These are phyloP conservation scores for Vulpes lagopus DNA, from an alignment of 2,113 vertebrate genomes.

Conservation along the genomic window DNA sequence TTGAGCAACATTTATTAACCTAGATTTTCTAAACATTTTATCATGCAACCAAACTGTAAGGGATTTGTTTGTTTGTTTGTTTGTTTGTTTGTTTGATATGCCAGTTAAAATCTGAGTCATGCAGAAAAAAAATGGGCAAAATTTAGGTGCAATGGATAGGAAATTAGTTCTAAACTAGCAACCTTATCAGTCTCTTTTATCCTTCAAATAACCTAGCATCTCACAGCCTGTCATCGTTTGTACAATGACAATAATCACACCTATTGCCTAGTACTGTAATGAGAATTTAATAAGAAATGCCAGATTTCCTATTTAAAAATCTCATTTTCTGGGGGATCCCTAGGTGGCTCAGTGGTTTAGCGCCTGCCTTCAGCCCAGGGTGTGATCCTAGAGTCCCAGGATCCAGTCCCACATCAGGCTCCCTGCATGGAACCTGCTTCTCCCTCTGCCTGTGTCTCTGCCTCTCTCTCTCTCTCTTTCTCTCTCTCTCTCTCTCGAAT, in stretches of 20 bases:
- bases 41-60: background rate
- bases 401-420: no score
- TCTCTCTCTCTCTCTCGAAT: no score
- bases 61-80: background rate
- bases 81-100: background rate
- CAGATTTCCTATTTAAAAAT: constrained; percentile 1
- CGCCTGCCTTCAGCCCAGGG: no score
- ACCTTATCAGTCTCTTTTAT: background rate
- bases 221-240: background rate
- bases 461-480: no score
- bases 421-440: no score
- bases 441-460: no score
- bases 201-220: background rate
- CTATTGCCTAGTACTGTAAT: background rate
- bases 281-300: constrained; percentile 20
- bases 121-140: background rate
- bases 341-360: no score
- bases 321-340: background rate
- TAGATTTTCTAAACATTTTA: background rate
- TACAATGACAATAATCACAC: background rate
- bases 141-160: background rate
- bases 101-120: background rate
- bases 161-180: background rate
- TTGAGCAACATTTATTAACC: background rate
- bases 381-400: no score